phyloP scores from a whole-genome alignment of 2,888 invertebrate genomes.

The Drosophila multiciliata region DNA sequence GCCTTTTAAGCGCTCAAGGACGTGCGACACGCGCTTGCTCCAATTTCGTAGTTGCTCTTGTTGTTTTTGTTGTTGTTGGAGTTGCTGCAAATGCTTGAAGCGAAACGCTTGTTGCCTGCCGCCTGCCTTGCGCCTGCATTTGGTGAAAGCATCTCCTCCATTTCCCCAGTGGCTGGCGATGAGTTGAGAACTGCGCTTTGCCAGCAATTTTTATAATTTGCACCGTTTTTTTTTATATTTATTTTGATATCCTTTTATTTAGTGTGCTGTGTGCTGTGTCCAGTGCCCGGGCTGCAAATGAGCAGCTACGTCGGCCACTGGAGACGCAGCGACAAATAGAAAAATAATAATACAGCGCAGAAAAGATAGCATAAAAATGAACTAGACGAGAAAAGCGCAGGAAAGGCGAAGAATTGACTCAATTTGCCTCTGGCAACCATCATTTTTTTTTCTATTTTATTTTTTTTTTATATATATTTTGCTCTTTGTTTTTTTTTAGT shows the following conservation, averaged over 20 bases:
- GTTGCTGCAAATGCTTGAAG: conserved; percentile 57
- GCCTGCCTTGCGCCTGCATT: conserved; percentile 7
- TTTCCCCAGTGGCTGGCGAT: conserved; percentile 44
- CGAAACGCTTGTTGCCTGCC: conserved; percentile 31
- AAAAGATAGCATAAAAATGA: conserved; percentile 40
- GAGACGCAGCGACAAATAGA: conserved; percentile 67
- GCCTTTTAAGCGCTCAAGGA: conserved; percentile 71
- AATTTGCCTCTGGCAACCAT: conserved; percentile 61
- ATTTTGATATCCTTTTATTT: conserved; percentile 19
- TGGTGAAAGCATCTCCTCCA: conserved; percentile 39
- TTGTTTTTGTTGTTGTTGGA: conserved; percentile 4
- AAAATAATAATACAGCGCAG: conserved; percentile 56
- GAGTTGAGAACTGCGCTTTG: conserved; percentile 71
- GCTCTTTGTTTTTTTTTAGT: not conserved
- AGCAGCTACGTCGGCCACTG: conserved; percentile 60
- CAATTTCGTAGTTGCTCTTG: not conserved
- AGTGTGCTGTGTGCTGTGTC: conserved; percentile 46
- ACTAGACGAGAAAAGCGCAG: conserved; percentile 49
- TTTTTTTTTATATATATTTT: not conserved
- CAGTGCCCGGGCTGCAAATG: conserved; percentile 71
- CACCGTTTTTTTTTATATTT: conserved; percentile 53
- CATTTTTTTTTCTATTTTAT: conserved; percentile 10
- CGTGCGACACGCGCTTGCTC: conserved; percentile 49
- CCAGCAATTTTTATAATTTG: conserved; percentile 80
- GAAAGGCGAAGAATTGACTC: conserved; percentile 64